A percentile compares a stretch with the other conserved stretches of the same genome.
Evolutionary conservation across 2,888 invertebrate genomes (phyloP).

Genomic region (Laothoe populi): DNA sequence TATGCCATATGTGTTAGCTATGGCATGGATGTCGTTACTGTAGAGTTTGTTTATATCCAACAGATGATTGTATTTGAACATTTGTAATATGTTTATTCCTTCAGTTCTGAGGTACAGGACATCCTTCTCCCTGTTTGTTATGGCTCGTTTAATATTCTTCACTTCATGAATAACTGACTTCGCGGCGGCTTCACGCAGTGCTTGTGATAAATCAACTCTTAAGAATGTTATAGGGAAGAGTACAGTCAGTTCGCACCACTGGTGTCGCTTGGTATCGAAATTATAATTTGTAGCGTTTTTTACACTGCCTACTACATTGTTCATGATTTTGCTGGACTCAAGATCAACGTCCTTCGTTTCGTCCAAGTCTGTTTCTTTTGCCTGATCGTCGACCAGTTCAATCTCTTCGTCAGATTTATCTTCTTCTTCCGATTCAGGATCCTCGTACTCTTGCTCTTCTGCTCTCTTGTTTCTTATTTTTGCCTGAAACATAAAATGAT

Average conservation of each 20-base stretch:
- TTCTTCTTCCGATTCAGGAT: constrained; percentile 86
- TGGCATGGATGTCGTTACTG: constrained; percentile 96
- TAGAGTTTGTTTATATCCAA: constrained; percentile 93
- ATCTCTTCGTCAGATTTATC: constrained; percentile 80
- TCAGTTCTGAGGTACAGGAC: constrained; percentile 94
- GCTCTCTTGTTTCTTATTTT: constrained; percentile 83
- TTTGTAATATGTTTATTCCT: constrained; percentile 96
- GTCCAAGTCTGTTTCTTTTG: constrained; percentile 60
- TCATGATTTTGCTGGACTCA: constrained; percentile 63
- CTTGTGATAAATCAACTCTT: constrained; percentile 89
- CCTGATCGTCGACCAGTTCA: constrained; percentile 56
- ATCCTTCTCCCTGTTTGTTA: constrained; percentile 89
- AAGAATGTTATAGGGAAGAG: constrained; percentile 83
- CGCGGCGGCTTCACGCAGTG: constrained; percentile 88
- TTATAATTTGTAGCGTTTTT: constrained; percentile 86
- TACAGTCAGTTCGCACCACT: constrained; percentile 94
- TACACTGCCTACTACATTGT: constrained; percentile 69
- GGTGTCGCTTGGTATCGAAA: constrained; percentile 90
- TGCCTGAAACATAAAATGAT: constrained; percentile 54
- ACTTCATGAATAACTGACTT: constrained; percentile 92
- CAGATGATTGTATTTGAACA: constrained; percentile 92
- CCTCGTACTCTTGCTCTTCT: constrained; percentile 88
- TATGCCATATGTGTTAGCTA: constrained; percentile 96
- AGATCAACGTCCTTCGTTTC: constrained; percentile 48
- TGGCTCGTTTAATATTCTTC: constrained; percentile 92